Percentiles rank a stretch among this genome's conserved stretches.
These are phyloP conservation scores for Actias luna DNA, from an alignment of 2,888 invertebrate genomes.

Conservation along the genomic window DNA sequence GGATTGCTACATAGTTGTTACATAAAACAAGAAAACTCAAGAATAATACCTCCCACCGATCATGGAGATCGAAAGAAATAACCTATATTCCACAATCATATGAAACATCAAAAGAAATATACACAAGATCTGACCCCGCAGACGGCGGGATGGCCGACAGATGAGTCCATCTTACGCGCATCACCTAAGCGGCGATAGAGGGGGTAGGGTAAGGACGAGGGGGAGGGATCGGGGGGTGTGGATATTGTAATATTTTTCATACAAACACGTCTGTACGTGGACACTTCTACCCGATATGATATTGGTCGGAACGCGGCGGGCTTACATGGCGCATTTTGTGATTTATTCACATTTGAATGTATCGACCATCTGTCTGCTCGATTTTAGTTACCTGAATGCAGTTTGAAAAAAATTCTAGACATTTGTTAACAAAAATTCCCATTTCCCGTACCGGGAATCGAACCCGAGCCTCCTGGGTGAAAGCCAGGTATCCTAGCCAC, in stretches of 20 bases:
- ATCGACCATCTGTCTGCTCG: too few species aligned
- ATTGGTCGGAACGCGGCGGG: slow-evolving; percentile 56
- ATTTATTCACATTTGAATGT: too few species aligned
- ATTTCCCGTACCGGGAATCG: slow-evolving; percentile 87
- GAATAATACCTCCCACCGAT: slow-evolving; percentile 3
- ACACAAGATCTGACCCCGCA: slow-evolving; percentile 9
- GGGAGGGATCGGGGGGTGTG: slow-evolving; percentile 40
- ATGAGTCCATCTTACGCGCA: slow-evolving; percentile 57
- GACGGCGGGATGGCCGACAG: slow-evolving; percentile 22
- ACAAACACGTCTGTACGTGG: slow-evolving; percentile 81
- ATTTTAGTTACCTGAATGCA: too few species aligned
- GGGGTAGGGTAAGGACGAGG: slow-evolving; percentile 29
- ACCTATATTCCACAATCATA: not conserved
- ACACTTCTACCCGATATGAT: slow-evolving; percentile 79
- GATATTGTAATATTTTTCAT: slow-evolving; percentile 83
- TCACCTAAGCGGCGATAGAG: slow-evolving; percentile 50
- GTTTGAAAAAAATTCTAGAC: too few species aligned
- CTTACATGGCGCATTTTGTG: too few species aligned
- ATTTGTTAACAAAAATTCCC: not conserved
- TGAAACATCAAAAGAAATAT: slow-evolving; percentile 5
- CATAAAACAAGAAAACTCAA: not conserved
- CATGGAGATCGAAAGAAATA: slow-evolving; percentile 1
- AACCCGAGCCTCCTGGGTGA: slow-evolving; percentile 89
- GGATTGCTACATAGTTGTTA: not conserved
- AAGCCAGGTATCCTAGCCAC: slow-evolving; percentile 88